A percentile compares a stretch with the other conserved stretches of the same genome.
These are phyloP conservation scores for Drosophila lowei DNA, from an alignment of 1,140 invertebrate genomes.

Conservation along the genomic window DNA sequence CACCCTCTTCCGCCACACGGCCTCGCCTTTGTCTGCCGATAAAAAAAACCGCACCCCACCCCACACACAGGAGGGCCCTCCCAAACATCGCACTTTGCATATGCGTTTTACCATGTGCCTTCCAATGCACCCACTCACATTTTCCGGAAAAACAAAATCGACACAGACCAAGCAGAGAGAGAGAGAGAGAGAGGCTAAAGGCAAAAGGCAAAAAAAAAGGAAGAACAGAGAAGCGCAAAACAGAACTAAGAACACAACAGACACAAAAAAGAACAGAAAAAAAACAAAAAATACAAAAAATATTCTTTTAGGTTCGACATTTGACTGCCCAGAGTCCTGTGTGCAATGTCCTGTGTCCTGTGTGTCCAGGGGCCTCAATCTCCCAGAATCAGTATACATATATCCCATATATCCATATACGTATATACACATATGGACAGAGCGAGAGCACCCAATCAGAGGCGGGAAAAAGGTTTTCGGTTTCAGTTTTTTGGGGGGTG, in stretches of 20 bases:
- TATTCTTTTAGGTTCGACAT: conserved; percentile 73
- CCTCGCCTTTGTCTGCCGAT: conserved; percentile 60
- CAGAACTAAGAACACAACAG: conserved; percentile 16
- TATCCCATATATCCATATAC: no score
- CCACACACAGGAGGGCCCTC: conserved; percentile 23
- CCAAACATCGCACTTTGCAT: conserved; percentile 56
- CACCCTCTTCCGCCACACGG: neutral
- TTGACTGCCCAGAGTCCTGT: conserved; percentile 51
- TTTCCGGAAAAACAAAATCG: conserved; percentile 19
- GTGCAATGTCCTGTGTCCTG: conserved; percentile 19
- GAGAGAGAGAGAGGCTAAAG: conserved; percentile 3
- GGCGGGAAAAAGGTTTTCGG: conserved; percentile 41
- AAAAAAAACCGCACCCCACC: conserved; percentile 35
- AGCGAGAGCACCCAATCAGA: conserved; percentile 40
- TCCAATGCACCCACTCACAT: conserved; percentile 21
- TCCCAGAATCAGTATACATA: conserved; percentile 31
- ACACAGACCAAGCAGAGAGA: conserved; percentile 8
- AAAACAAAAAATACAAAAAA: conserved; percentile 26
- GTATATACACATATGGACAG: conserved; percentile 19
- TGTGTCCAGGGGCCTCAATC: conserved; percentile 52
- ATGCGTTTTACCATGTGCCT: conserved; percentile 50
- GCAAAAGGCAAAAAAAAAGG: no score
- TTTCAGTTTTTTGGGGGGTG: conserved; percentile 40
- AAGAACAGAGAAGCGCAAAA: neutral
- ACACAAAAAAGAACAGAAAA: neutral